Conservation (phyloP, 2,888 invertebrate genomes). For the Microctonus brassicae region DNA sequence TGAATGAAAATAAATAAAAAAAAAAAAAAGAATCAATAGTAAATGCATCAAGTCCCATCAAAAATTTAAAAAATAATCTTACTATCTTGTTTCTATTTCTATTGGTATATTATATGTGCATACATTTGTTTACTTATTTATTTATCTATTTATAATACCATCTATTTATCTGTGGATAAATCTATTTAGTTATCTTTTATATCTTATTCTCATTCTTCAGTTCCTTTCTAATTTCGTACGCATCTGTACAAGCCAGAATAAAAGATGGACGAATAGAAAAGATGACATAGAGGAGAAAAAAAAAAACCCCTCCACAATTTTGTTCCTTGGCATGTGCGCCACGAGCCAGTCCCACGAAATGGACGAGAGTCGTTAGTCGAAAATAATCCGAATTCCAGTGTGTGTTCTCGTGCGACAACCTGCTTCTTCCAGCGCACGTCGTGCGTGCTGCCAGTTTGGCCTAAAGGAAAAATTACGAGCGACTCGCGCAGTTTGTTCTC, state of each 20-base stretch:
- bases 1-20: too few species aligned
- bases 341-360: slow-evolving; percentile 40
- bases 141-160: neutral
- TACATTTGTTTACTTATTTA: neutral
- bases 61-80: neutral
- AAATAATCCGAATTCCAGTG: slow-evolving; percentile 48
- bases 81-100: neutral
- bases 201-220: neutral
- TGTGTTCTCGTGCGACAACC: slow-evolving; percentile 41
- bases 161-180: neutral
- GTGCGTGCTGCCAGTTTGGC: slow-evolving; percentile 13
- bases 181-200: neutral
- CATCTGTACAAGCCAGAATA: slow-evolving; percentile 2
- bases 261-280: slow-evolving; percentile 7
- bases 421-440: slow-evolving; percentile 33
- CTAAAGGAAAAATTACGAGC: slow-evolving; percentile 15
- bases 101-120: neutral
- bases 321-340: slow-evolving; percentile 32
- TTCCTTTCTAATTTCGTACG: neutral
- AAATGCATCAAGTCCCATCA: too few species aligned
- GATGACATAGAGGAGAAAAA: slow-evolving; percentile 5
- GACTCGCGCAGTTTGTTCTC: neutral
- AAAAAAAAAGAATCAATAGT: too few species aligned
- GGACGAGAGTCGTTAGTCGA: slow-evolving; percentile 45
- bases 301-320: slow-evolving; percentile 5